Evolutionary conservation across 2,888 invertebrate genomes (phyloP), one percentile per base, ranked within the genome.

Genomic region (Odiellus spinosus): DNA sequence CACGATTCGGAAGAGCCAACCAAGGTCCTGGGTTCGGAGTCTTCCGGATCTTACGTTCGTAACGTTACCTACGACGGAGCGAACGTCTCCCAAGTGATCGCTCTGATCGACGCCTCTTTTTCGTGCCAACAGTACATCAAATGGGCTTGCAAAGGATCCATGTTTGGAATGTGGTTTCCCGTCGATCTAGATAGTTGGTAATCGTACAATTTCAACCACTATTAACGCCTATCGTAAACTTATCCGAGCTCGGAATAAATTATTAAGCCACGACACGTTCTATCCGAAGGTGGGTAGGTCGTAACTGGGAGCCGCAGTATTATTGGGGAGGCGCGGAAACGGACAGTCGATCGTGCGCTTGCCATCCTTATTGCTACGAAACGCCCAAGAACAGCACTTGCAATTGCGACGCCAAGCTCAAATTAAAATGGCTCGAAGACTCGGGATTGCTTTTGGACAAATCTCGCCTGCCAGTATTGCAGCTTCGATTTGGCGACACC

Each of bases 311-410:
- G 15, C 49, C 48, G 11, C 59, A 59, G 38, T 56, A 51, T 42
- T 59, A 59, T 45, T 59, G 59, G 59, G 59, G 59, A 15, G 58
- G 58, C 6, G 59, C 59, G 17, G 58, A 57, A 34, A 56, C 59
- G 0, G 58, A 58, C 47, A 59, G 58, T 44, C 46, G 53, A 5
- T 49, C 55, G 11, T 59, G 59, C 38, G 59, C 55, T 2, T 59
- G 59, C 26, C 59, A 59, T 46, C 59, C 59, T 3, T 54, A 58
- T 36, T 59, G 59, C 32, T 36, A 54, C 14, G 46, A 53, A 15
- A 59, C 58, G 1, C 40, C 36, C 2, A 34, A 51, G 21, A 59
- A 59, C 44, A 53, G 56, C 12, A 59, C 59, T 11, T 59, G 59
- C 44, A 59, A 59, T 42, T 59, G 59, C 41, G 59, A 59, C 42